Evolutionary conservation across 2,113 vertebrate genomes (phyloP).

Genomic region (Tragelaphus buxtoni): DNA sequence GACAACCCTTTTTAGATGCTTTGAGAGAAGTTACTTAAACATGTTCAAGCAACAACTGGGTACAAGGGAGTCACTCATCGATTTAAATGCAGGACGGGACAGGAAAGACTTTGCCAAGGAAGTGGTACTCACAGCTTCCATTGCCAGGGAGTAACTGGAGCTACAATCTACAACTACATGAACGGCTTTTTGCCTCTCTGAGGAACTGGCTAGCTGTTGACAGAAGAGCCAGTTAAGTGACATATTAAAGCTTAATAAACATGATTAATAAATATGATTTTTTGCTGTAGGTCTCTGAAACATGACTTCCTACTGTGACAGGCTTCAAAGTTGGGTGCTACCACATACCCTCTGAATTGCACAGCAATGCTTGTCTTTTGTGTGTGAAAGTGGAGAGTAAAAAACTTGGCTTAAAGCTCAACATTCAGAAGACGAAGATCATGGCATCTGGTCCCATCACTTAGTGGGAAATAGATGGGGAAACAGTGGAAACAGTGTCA

Average conservation of each 20-base stretch:
- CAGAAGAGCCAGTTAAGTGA: not conserved
- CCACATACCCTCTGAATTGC: not conserved
- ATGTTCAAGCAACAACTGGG: not conserved
- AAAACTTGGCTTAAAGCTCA: no score
- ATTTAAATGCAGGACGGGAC: not conserved
- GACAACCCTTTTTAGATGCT: not conserved
- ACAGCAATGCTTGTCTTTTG: not conserved
- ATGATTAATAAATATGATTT: not conserved
- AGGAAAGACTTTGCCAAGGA: not conserved
- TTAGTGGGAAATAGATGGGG: no score
- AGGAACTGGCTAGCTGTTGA: not conserved
- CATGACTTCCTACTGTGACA: not conserved
- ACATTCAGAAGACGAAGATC: no score
- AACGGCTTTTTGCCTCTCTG: not conserved
- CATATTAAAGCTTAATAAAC: not conserved
- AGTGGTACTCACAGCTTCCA: not conserved
- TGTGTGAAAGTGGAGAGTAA: no score
- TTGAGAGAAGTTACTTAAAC: not conserved
- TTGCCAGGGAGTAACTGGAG: not conserved
- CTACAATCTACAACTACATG: not conserved
- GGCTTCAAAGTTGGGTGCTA: not conserved
- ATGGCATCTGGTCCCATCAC: no score
- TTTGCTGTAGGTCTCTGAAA: not conserved
- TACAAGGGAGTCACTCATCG: not conserved
- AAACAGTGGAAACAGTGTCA: no score